phyloP scores from a whole-genome alignment of 2,797 vertebrate species.

The Botia kubotai region DNA sequence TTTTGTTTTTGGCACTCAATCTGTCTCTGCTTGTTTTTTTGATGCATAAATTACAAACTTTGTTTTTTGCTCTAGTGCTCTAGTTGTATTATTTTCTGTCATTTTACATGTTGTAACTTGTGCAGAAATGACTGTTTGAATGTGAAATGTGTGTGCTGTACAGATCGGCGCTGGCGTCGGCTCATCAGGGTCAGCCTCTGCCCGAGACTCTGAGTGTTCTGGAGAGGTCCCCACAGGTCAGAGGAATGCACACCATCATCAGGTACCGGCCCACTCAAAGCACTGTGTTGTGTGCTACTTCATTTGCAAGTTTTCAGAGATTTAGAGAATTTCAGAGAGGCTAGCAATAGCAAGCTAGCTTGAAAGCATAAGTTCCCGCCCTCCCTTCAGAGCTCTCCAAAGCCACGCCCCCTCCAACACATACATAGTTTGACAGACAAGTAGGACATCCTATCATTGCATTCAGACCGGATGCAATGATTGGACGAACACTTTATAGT shows the following conservation, averaged over 20 bases:
- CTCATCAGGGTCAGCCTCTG: slow-evolving; percentile 88
- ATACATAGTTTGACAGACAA: too few species aligned
- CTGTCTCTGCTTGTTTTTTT: slow-evolving; percentile 1
- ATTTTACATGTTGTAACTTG: neutral
- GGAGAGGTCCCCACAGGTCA: slow-evolving; percentile 87
- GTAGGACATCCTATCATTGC: too few species aligned
- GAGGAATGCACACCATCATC: slow-evolving; percentile 93
- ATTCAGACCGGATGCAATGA: too few species aligned
- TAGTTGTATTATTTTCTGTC: too few species aligned
- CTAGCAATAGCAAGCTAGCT: too few species aligned
- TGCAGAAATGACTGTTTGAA: neutral
- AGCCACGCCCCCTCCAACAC: too few species aligned
- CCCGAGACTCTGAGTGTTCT: slow-evolving; percentile 86
- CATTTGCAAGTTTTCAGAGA: too few species aligned
- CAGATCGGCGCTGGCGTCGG: slow-evolving; percentile 87
- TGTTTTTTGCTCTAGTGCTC: too few species aligned
- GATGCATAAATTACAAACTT: neutral
- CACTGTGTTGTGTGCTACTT: neutral
- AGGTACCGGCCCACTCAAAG: slow-evolving; percentile 70
- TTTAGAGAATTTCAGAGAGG: too few species aligned
- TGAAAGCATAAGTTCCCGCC: too few species aligned
- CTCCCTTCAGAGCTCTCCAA: too few species aligned
- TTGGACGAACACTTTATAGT: too few species aligned
- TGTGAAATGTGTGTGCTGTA: slow-evolving; percentile 12
- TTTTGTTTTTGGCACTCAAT: slow-evolving; percentile 11